Evolutionary conservation across 2,113 vertebrate genomes (phyloP).

Genomic region (Puntigrus tetrazona): DNA sequence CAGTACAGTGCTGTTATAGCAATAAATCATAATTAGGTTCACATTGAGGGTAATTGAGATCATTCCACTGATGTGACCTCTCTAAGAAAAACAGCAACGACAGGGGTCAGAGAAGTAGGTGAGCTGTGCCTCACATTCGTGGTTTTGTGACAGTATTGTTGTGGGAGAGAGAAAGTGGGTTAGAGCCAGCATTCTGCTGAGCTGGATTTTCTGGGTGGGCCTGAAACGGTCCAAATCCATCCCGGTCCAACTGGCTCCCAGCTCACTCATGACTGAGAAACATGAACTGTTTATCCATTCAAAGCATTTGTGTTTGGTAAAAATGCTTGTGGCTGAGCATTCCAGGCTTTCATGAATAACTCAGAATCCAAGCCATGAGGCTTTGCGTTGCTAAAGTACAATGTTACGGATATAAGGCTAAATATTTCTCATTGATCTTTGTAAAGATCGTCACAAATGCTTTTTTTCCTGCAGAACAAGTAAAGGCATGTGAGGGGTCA

Average conservation of each 20-base stretch:
- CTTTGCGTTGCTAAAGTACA: background rate
- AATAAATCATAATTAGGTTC: conserved; percentile 18
- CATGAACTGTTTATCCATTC: conserved; percentile 11
- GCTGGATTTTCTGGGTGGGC: conserved; percentile 38
- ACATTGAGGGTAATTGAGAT: background rate
- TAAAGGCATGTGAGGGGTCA: conserved; percentile 21
- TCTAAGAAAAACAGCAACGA: background rate
- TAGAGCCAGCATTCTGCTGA: conserved; percentile 21
- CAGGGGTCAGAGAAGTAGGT: background rate
- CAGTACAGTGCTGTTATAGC: background rate
- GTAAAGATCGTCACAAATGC: background rate
- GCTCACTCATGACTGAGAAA: conserved; percentile 21
- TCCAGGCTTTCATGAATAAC: background rate
- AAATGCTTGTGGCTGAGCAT: conserved; percentile 22
- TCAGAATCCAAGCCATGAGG: background rate
- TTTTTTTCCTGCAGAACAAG: background rate
- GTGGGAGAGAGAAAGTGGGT: background rate
- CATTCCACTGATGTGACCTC: background rate
- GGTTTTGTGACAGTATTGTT: background rate
- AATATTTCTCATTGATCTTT: background rate
- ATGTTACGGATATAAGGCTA: background rate
- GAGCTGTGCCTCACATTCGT: background rate
- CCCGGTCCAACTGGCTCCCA: conserved; percentile 27
- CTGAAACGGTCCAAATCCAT: background rate
- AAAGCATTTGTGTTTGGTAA: background rate